Conservation (phyloP, 1,140 invertebrate species). For the Drosophila parabipectinata region DNA sequence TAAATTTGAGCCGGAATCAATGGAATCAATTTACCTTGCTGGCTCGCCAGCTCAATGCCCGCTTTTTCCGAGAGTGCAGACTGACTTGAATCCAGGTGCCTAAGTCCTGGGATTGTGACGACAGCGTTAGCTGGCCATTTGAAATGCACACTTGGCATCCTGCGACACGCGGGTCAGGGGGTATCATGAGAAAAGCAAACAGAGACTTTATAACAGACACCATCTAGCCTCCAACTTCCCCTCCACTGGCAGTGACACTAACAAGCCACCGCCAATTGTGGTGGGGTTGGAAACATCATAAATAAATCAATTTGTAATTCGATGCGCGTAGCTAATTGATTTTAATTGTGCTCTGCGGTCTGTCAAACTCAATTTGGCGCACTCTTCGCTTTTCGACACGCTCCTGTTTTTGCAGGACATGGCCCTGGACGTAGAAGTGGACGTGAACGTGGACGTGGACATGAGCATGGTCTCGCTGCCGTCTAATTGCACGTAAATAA, state of each 20-base stretch:
- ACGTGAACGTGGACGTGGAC: not conserved
- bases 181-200: constrained; percentile 49
- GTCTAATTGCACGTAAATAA: constrained; percentile 60
- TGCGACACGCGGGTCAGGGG: constrained; percentile 44
- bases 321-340: constrained; percentile 66
- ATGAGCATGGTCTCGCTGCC: constrained; percentile 15
- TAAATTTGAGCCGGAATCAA: constrained; percentile 61
- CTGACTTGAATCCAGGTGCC: not conserved
- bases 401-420: constrained; percentile 18
- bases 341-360: constrained; percentile 55
- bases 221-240: constrained; percentile 7
- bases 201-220: constrained; percentile 9
- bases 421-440: not conserved
- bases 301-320: constrained; percentile 69
- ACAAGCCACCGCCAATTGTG: constrained; percentile 26
- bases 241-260: constrained; percentile 15
- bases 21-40: constrained; percentile 57
- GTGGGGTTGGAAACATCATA: constrained; percentile 44
- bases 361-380: constrained; percentile 59
- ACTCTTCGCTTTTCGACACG: not conserved
- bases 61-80: constrained; percentile 4
- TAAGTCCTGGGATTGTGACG: not conserved
- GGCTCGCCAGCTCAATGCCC: constrained; percentile 2
- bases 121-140: constrained; percentile 34
- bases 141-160: constrained; percentile 39